Evolutionary conservation across 2,888 invertebrate genomes (phyloP), one percentile per base, ranked within the genome.

Genomic region (Ochropleura leucogaster): DNA sequence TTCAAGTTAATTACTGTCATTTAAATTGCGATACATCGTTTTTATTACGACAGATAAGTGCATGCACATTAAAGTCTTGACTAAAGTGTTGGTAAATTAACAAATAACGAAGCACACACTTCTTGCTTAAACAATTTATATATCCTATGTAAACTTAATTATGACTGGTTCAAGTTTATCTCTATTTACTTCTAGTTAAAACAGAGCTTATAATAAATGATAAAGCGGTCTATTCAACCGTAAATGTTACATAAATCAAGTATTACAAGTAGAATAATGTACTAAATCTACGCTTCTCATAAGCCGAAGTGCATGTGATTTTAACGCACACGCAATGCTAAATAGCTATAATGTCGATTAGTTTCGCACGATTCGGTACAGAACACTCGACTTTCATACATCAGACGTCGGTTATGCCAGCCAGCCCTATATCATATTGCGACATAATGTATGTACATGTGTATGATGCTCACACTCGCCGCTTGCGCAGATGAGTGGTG

Each of bases 301-400:
- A 70, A 68, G 76, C 44, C 60, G 55, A 70, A 84, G 76, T 82
- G 79, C 72, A 79, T 82, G 78, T 77, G 78, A 86, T 78, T 73
- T 78, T 76, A 77, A 84, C 69, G 80, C 79, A 72, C 62, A 80
- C 71, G 76, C 85, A 81, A 74, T 66, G 72, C 64, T 85, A 83
- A 85, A 82, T 77, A 87, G 77, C 83, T 80, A 85, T 88, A 86
- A 85, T 74, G 85, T 85, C 84, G 86, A 89, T 91, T 90, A 87
- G 87, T 89, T 87, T 89, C 86, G 90, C 88, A 90, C 87, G 85
- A 87, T 85, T 87, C 77, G 69, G 73, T 81, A 72, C 66, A 70
- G 80, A 81, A 69, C 82, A 88, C 86, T 88, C 82, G 82, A 80
- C 87, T 86, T 87, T 87, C 88, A 84, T 88, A 79, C 71, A 80